These are phyloP conservation scores for Fragum whitleyi DNA, from an alignment of 2,888 invertebrate species.

Conservation along the genomic window DNA sequence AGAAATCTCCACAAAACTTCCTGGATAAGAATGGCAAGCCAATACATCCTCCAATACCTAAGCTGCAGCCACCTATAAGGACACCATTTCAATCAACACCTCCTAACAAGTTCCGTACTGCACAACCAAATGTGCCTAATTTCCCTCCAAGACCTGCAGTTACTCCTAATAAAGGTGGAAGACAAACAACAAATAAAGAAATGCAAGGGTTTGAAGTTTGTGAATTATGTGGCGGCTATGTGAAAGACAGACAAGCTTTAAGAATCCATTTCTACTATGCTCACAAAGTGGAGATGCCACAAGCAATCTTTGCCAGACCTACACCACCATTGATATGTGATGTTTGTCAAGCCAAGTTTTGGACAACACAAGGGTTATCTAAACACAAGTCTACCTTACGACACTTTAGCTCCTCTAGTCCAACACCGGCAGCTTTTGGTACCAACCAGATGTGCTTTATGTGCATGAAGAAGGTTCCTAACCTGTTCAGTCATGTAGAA, in stretches of 20 bases:
- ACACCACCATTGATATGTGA: conserved; percentile 97
- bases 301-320: conserved; percentile 75
- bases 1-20: not conserved
- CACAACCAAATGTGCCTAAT: conserved; percentile 10
- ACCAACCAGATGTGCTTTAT: conserved; percentile 67
- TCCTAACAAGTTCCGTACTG: not conserved
- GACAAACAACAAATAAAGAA: conserved; percentile 53
- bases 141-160: conserved; percentile 6
- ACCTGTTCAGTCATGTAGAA: conserved; percentile 68
- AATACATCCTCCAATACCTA: conserved; percentile 18
- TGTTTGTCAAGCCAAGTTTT: conserved; percentile 98
- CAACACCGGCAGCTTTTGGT: conserved; percentile 19
- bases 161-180: conserved; percentile 6
- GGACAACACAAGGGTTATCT: conserved; percentile 98
- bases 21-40: not conserved
- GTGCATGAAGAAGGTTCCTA: conserved; percentile 65
- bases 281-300: conserved; percentile 89
- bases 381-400: conserved; percentile 92
- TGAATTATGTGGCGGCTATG: conserved; percentile 98
- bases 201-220: conserved; percentile 87
- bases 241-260: conserved; percentile 96
- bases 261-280: conserved; percentile 99
- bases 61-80: conserved; percentile 30
- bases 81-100: conserved; percentile 19
- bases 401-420: conserved; percentile 55